Percentiles rank a stretch among this genome's conserved stretches.
Conservation (phyloP, 2,113 vertebrate species). For the Motacilla tschutschensis region DNA sequence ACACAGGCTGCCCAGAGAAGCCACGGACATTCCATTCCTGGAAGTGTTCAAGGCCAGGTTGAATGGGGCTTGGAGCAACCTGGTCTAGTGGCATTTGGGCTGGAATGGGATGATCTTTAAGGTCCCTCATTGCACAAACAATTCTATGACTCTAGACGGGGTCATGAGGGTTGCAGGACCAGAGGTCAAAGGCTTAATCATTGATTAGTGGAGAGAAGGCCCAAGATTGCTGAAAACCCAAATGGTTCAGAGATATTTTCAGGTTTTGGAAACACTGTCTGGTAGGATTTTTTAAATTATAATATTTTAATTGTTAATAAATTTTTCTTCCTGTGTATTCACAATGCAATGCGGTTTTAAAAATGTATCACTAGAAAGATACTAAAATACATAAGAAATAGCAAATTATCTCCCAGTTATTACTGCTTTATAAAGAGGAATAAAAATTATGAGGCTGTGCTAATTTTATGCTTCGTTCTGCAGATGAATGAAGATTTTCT, state of each 20-base stretch:
- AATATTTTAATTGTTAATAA: background rate
- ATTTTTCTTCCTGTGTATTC: background rate
- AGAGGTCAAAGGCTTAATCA: background rate
- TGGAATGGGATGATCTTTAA: background rate
- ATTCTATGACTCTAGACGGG: background rate
- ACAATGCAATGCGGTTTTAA: background rate
- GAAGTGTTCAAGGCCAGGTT: background rate
- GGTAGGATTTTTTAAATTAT: background rate
- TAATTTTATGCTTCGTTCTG: constrained; percentile 47
- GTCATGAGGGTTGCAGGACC: background rate
- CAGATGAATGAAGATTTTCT: constrained; percentile 50
- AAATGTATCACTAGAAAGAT: background rate
- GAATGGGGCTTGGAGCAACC: background rate
- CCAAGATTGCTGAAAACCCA: background rate
- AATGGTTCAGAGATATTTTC: background rate
- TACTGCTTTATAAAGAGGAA: background rate
- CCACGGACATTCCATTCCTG: accelerated
- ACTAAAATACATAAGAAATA: background rate
- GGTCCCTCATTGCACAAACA: background rate
- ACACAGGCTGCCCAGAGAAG: background rate
- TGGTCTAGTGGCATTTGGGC: background rate
- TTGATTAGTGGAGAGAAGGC: background rate
- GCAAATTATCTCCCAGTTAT: background rate
- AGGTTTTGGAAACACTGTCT: background rate
- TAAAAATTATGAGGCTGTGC: constrained; percentile 10